Evolutionary conservation across 2,113 vertebrate genomes (phyloP).

Genomic region (Spermophilus dauricus): DNA sequence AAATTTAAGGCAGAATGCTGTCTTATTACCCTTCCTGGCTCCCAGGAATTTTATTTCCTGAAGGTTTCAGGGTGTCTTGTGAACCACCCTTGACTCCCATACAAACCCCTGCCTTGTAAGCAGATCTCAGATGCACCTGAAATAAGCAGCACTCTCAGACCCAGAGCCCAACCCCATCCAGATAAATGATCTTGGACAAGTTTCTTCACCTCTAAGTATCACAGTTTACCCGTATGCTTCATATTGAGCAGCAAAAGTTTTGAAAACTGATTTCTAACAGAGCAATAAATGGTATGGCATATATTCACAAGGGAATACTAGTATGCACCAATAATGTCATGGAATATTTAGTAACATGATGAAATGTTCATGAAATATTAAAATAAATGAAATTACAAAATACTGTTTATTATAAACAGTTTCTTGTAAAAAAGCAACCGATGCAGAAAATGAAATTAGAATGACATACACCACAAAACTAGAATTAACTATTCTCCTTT

Average conservation of each 20-base stretch:
- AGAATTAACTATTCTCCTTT: background rate
- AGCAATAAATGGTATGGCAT: background rate
- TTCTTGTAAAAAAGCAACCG: background rate
- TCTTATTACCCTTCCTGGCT: background rate
- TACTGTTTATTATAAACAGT: background rate
- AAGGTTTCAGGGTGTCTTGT: background rate
- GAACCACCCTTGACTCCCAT: accelerated
- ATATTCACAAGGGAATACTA: background rate
- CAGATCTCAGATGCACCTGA: accelerated
- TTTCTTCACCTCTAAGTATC: background rate
- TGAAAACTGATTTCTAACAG: background rate
- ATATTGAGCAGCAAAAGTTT: background rate
- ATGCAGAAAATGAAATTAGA: background rate
- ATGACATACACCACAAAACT: background rate
- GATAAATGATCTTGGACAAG: background rate
- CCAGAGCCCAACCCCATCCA: background rate
- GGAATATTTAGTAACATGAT: constrained; percentile 24
- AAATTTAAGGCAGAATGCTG: accelerated
- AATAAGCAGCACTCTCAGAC: accelerated
- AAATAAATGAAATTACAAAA: constrained; percentile 33
- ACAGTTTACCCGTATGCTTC: background rate
- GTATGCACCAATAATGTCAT: background rate
- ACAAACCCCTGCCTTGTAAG: background rate
- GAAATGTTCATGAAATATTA: background rate
- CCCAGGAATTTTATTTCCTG: background rate